Evolutionary conservation across 2,888 invertebrate genomes (phyloP).

Genomic region (Pseudococcus viburni): DNA sequence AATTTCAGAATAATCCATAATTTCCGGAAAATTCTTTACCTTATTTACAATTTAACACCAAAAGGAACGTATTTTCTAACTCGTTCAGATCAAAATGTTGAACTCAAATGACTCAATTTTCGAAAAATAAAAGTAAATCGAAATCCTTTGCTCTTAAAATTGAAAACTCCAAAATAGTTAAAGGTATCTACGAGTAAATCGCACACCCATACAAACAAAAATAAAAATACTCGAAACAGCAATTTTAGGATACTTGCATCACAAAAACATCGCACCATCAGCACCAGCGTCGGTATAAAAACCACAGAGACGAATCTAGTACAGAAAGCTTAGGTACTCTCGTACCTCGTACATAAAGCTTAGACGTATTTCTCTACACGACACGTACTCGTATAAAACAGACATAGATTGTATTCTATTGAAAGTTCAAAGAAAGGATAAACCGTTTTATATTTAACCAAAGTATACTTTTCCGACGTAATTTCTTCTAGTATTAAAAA

Average conservation of each 20-base stretch:
- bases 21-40: too few species aligned
- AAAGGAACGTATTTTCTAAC: too few species aligned
- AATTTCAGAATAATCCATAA: too few species aligned
- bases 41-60: too few species aligned
- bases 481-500: slow-evolving; percentile 32
- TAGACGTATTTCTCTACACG: slow-evolving; percentile 47
- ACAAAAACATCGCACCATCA: background rate
- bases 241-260: slow-evolving; percentile 1
- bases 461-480: background rate
- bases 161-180: too few species aligned
- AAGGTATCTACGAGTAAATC: too few species aligned
- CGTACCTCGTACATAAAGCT: slow-evolving; percentile 4
- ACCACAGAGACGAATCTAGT: background rate
- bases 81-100: too few species aligned
- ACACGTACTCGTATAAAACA: slow-evolving; percentile 35
- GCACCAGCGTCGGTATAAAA: background rate
- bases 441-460: slow-evolving; percentile 46
- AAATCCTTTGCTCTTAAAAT: too few species aligned
- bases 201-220: background rate
- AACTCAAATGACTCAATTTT: too few species aligned
- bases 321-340: slow-evolving; percentile 23
- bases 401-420: slow-evolving; percentile 55
- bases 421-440: slow-evolving; percentile 59
- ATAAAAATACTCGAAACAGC: background rate
- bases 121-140: too few species aligned